Evolutionary conservation across 2,888 invertebrate genomes (phyloP).

Genomic region (Anoplius nigerrimus): DNA sequence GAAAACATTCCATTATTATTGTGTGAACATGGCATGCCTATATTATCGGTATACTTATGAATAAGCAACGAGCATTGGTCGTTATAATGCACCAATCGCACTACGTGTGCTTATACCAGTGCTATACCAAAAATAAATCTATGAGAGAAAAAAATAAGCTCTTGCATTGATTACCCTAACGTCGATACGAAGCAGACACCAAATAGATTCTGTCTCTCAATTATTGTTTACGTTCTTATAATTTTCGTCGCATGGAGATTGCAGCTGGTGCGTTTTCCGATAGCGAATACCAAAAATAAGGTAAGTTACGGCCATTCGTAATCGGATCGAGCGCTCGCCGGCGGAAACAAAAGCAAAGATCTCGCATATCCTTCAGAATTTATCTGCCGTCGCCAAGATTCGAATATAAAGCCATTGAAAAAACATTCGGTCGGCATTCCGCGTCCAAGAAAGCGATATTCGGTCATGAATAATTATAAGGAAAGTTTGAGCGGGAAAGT

Average conservation of each 20-base stretch:
- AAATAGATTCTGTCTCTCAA: not conserved
- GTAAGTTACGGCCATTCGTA: conserved; percentile 40
- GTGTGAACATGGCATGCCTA: conserved; percentile 44
- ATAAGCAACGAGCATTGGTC: conserved; percentile 47
- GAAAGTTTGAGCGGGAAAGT: not conserved
- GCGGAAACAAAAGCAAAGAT: not conserved
- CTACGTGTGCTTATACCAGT: conserved; percentile 66
- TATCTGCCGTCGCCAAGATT: conserved; percentile 17
- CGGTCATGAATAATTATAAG: conserved; percentile 50
- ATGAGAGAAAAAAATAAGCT: conserved; percentile 51
- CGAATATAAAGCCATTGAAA: conserved; percentile 29
- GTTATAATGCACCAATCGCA: conserved; percentile 56
- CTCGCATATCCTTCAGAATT: conserved; percentile 20
- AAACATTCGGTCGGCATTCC: conserved; percentile 27
- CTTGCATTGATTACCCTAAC: conserved; percentile 55
- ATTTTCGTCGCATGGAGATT: not conserved
- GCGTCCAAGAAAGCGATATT: conserved; percentile 33
- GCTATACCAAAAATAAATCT: conserved; percentile 65
- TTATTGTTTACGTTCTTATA: not conserved
- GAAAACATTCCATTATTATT: conserved; percentile 18
- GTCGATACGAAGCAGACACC: not conserved
- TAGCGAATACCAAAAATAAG: conserved; percentile 26
- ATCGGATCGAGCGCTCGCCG: not conserved
- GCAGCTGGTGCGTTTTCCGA: conserved; percentile 1
- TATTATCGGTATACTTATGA: conserved; percentile 49